phyloP scores from a whole-genome alignment of 2,888 invertebrate genomes.

The Hypsopygia costalis region DNA sequence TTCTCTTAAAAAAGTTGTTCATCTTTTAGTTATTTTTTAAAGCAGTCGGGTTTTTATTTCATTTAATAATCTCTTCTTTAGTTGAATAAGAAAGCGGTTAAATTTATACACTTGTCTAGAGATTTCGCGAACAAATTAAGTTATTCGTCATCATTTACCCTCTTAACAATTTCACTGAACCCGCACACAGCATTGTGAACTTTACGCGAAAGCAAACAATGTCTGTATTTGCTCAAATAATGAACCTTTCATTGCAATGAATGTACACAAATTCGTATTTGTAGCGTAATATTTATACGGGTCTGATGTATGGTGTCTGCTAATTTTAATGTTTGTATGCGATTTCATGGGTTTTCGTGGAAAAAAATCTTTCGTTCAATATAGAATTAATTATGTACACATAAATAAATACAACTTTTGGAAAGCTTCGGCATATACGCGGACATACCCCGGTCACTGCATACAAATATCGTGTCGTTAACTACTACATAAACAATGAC shows the following conservation, averaged over 20 bases:
- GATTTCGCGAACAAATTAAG: not conserved
- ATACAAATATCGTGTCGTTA: too few relatives aligned
- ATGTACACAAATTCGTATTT: conserved; percentile 1
- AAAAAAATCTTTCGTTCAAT: too few relatives aligned
- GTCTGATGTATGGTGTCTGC: conserved; percentile 3
- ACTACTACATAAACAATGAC: too few relatives aligned
- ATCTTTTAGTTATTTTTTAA: too few relatives aligned
- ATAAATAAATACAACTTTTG: too few relatives aligned
- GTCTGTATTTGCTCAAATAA: not conserved
- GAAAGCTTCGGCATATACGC: too few relatives aligned
- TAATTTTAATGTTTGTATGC: conserved; percentile 5
- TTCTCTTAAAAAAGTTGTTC: too few relatives aligned
- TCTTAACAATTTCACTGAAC: not conserved
- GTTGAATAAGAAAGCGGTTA: too few relatives aligned
- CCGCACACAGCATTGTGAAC: not conserved
- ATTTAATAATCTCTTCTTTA: too few relatives aligned
- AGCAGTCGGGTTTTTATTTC: too few relatives aligned
- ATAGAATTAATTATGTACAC: too few relatives aligned
- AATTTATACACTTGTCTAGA: not conserved
- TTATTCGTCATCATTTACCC: not conserved
- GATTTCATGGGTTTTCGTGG: not conserved
- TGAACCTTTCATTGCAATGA: not conserved
- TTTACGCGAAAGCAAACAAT: not conserved
- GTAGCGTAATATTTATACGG: conserved; percentile 2
- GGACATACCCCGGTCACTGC: too few relatives aligned